Evolutionary conservation across 2,797 vertebrate genomes (phyloP), one percentile per base, ranked within the genome.

Genomic region (Peromyscus attwateri): DNA sequence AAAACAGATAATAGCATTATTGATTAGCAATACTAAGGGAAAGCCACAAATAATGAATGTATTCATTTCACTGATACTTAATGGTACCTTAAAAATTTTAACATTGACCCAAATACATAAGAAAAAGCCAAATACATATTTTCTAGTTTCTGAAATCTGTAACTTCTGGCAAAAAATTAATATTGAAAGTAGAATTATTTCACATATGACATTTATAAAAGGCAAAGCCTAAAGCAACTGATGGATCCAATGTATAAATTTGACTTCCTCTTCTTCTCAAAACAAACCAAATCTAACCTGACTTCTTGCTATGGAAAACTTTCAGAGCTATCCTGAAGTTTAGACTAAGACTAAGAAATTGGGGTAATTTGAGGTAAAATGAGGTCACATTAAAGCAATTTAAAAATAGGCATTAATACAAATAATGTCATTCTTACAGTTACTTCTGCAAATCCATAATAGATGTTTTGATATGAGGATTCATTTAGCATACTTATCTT

Each of bases 361-460:
- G 83, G 57, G 27, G 46, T 96, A 97, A 96, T 95, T 84, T 91
- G 66, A 60, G 89, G 79, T 95, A 96, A 91, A 96, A 96, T 81
- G 66, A 96, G 95, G 95, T 96, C 91, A 97, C 97, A 97, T 96
- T 94, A 97, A 96, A 88, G 49, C 88, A 95, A 96, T 97, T 97
- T 95, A 3, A 96, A 97, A 98, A 95, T 87, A 96, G 49, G 79
- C 73, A 70, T 94, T 96, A 92, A 91, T 95, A 96, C 96, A 94
- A 95, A 94, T 93, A 96, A 43, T 96, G 92, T 81, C 92, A 91
- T 77, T 80, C 55, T 96, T 68, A 79, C 64, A 23, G n/a, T 95
- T 83, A 89, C 80, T 92, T 96, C 82, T 91, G 66, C 92, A 97
- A 92, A 96, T 77, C 64, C 84, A 8, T 85, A 96, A 96, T 90